Base-by-base conservation (phyloP, 30 jellyfish, hydroid and myxozoan genomes). In the Turritopsis rubra region DNA sequence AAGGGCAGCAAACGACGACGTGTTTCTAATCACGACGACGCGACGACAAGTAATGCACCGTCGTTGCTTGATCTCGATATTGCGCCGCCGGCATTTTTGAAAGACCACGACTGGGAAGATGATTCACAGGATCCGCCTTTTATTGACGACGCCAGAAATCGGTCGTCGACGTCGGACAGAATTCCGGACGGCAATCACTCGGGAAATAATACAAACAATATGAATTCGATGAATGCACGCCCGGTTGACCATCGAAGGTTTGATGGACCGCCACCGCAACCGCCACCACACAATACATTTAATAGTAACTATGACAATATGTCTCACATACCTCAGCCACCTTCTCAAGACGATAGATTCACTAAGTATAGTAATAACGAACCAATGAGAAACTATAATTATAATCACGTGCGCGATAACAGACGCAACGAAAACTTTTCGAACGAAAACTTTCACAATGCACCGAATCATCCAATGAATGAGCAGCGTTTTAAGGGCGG, bases 61-160 rank as follows among this genome's bases (percentile, higher is more conserved):
- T 82, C 89, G 4, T 82, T 82, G 68, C 89, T 82, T 27, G 89
- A 82, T 52, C 53, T 82, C 16, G 86, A 82, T 71, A 71, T 82
- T 65, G 89, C 89, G 20, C 85, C 85, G 16, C 89, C 89, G 22
- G 54, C 88, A 0, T 82, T 66, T 52, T 71, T 82, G 28, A 80
- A 65, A 16, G 29, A 65, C 28, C 87, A 65, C 78, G 87, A 80
- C 28, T 80, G 87, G 87, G 87, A 80, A 23, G 87, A 80, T n/a
- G 87, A 80, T 18, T 28, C 70, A 68, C 65, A 80, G 28, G 87
- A 80, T 23, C 79, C 70, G 9, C 87, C 87, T 0, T 80, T 54
- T 53, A 80, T 80, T 5, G 79, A 65, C 54, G 87, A 80, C 8
- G 77, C 77, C 17, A 68, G 30, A 68, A 8, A 7, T 9, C 28